Base-by-base conservation (phyloP, 1,140 invertebrate species). In the Aphaenogaster ashmeadi region DNA sequence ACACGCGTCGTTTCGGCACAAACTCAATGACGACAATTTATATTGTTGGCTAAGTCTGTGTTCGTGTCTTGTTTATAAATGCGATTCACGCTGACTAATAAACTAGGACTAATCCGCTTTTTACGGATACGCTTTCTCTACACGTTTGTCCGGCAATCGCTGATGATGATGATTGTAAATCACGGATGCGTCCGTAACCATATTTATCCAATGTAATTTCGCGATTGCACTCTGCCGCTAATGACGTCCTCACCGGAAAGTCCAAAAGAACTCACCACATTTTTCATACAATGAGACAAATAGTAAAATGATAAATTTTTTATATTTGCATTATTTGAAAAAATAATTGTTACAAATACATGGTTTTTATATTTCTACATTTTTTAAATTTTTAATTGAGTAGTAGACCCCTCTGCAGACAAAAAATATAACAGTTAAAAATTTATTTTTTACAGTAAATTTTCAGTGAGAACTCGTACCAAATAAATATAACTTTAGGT, bases 81-180 rank as follows among this genome's bases (percentile, higher is more conserved):
- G 69, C 80, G 69, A 84, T 36, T 84, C 80, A 75, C 41, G 80
- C 66, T 36, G 52, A 74, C 80, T 84, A 84, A 84, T 84, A 84
- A 75, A 84, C 54, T 60, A 84, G 18, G 54, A 84, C 54, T 75
- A 84, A 74, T 75, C 56, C 41, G 54, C 8, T 84, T 83, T 83
- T 84, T 84, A 75, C 44, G 80, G 69, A 56, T 60, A 75, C 69
- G 80, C 80, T 84, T 84, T 84, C 69, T 84, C 80, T 52, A 13
- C 41, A 69, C 54, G 41, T 75, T 84, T 60, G 41, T 44, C 41
- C 80, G 27, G 27, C 69, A 60, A 56, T 60, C 41, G 7, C 15
- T 60, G 33, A 84, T 74, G 67, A 58, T 47, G 80, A 21, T 69
- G 78, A 21, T 58, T 60, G 69, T 74, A 36, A 74, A 83, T 83